Conservation (phyloP, 2,888 invertebrate genomes). For the Athripsodes cinereus region DNA sequence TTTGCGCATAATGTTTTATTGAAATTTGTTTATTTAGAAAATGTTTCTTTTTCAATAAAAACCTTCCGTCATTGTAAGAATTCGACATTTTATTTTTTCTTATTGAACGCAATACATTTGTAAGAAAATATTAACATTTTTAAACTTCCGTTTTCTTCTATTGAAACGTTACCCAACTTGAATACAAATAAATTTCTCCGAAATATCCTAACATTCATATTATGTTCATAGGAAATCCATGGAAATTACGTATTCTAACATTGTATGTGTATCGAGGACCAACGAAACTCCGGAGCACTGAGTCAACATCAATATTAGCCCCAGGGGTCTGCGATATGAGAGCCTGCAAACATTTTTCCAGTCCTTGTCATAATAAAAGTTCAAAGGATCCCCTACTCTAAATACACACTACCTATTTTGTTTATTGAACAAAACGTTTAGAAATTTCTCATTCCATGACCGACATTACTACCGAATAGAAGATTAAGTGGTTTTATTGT, state of each 20-base stretch:
- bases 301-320: constrained; percentile 10
- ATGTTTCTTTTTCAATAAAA: neutral
- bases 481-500: neutral
- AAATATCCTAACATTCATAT: neutral
- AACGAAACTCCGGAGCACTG: neutral
- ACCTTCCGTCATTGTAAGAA: neutral
- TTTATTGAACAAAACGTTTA: constrained; percentile 3
- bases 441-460: neutral
- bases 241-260: neutral
- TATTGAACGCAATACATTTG: neutral
- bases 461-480: neutral
- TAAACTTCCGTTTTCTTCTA: neutral
- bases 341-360: constrained; percentile 18
- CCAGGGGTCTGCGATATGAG: constrained; percentile 10
- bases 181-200: neutral
- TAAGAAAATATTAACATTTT: neutral
- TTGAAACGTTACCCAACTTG: neutral
- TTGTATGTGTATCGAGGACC: neutral
- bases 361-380: constrained; percentile 14
- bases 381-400: constrained; percentile 1
- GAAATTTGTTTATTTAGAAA: too few species aligned
- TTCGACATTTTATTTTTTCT: neutral
- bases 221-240: neutral
- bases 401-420: neutral
- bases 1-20: too few species aligned